Evolutionary conservation across 1,140 invertebrate genomes (phyloP), one percentile per base, ranked within the genome.

Genomic region (Ectropis grisescens): DNA sequence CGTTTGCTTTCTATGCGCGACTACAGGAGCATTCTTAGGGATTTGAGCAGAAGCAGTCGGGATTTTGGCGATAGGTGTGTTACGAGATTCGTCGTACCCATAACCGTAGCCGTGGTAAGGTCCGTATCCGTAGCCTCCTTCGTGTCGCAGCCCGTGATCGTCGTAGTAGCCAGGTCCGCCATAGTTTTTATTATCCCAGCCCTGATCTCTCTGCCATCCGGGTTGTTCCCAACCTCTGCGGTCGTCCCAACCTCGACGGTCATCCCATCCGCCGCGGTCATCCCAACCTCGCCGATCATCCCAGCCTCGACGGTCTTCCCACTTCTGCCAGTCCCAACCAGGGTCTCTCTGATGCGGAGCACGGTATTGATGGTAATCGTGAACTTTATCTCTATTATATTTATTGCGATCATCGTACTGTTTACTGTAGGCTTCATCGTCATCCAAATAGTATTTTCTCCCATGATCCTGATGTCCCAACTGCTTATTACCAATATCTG

Each of bases 391-490:
- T 38, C 74, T 75, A 13, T 79, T 78, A 13, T 74, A 66, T 27
- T 56, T 68, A 34, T 64, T 74, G 10, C 71, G 70, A 9, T 58
- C 75, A 13, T 74, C 70, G 4, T 74, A 68, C 30, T 70, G 65
- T 29, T 81, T 66, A 46, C 83, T 68, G 28, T 75, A 70, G 38
- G 82, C 67, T 33, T 70, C 49, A 29, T 60, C 58, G 31, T 84
- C 79, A 35, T 86, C 81, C 31, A 83, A 74, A 51, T 85, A 84
- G 27, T 82, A 75, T 36, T 85, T 84, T 28, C 79, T 78, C 14
- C 82, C 80, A 42, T 85, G 83, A 36, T 84, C 78, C 34, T 70
- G 74, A 41, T 78, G 66, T n/a, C 75, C 75, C 7, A 54, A 59
- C 14, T 72, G 59, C 40, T 82, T 81, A 13, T 71, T 57, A 9